These are phyloP conservation scores for Luperina testacea DNA, from an alignment of 2,888 invertebrate genomes.

Conservation along the genomic window DNA sequence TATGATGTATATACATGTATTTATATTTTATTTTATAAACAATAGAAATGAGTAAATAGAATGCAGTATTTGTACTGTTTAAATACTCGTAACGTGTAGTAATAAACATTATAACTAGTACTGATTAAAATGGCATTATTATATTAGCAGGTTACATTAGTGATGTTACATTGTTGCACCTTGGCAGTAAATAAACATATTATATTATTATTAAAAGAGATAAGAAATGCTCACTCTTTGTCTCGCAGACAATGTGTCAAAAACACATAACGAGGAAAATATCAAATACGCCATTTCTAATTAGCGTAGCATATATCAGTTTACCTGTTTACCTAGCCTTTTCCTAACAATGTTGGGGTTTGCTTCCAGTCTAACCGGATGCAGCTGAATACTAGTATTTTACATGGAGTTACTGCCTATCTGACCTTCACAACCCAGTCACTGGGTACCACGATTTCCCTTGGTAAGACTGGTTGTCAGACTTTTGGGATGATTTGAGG, in stretches of 20 bases:
- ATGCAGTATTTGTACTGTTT: conserved; percentile 8
- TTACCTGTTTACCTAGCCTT: no score
- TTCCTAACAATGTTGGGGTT: no score
- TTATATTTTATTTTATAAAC: conserved; percentile 1
- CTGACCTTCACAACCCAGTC: no score
- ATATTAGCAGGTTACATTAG: not conserved
- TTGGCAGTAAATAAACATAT: not conserved
- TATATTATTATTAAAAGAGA: not conserved
- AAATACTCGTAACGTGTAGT: not conserved
- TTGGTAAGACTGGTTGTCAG: no score
- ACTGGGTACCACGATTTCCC: no score
- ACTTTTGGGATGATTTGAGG: no score
- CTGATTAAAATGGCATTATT: not conserved
- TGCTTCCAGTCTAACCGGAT: no score
- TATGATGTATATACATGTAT: not conserved
- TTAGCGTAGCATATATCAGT: no score
- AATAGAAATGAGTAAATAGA: conserved; percentile 15
- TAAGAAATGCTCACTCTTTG: not conserved
- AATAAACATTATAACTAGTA: conserved; percentile 21
- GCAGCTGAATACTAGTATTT: no score
- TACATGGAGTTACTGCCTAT: no score
- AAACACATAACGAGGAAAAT: not conserved
- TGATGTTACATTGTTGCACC: not conserved
- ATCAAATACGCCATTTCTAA: not conserved
- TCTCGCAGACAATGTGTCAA: not conserved